phyloP scores from a whole-genome alignment of 2,888 invertebrate species.

The Teleiodes luculella region DNA sequence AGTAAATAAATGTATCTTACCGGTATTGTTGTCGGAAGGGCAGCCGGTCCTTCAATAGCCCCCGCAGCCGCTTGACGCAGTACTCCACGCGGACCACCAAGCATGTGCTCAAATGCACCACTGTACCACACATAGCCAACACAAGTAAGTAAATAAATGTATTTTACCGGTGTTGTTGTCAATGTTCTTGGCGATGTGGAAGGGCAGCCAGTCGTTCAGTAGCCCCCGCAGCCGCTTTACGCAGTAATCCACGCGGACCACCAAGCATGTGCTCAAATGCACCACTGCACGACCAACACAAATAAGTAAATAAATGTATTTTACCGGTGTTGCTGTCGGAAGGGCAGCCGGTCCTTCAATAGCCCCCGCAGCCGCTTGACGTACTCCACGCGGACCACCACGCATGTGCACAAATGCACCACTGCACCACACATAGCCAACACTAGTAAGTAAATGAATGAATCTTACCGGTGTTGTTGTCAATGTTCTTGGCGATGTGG shows the following conservation, averaged over 20 bases:
- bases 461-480: neutral
- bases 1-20: too few relatives aligned
- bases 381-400: neutral
- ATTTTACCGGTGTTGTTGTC: conserved; percentile 16
- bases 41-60: too few relatives aligned
- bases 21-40: conserved; percentile 14
- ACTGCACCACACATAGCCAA: too few relatives aligned
- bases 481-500: too few relatives aligned
- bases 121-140: neutral
- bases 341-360: conserved; percentile 6
- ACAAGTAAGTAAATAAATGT: too few relatives aligned
- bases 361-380: neutral
- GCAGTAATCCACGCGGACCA: neutral
- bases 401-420: conserved; percentile 15
- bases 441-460: too few relatives aligned
- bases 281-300: too few relatives aligned
- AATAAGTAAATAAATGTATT: too few relatives aligned
- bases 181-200: conserved; percentile 7
- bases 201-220: conserved; percentile 6
- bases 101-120: too few relatives aligned
- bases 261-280: conserved; percentile 16
- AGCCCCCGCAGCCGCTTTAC: neutral
- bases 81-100: too few relatives aligned
- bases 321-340: conserved; percentile 14
- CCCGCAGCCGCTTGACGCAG: too few relatives aligned